These are phyloP conservation scores for Thunnus maccoyii DNA, from an alignment of 2,113 vertebrate genomes.

Conservation along the genomic window DNA sequence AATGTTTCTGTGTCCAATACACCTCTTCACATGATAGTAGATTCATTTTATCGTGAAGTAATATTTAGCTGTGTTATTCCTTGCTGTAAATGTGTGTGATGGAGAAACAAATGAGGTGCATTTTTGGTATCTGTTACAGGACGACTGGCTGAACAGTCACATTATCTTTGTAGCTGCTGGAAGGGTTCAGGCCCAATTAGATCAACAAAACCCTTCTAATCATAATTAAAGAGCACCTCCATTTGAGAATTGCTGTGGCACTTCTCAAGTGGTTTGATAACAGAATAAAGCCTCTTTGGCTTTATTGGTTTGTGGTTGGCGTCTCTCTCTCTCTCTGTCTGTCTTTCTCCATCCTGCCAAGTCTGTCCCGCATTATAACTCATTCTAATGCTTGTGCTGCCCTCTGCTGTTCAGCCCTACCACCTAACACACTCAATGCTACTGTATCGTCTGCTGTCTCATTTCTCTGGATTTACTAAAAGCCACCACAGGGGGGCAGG, in stretches of 20 bases:
- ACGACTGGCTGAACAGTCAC: slow-evolving; percentile 35
- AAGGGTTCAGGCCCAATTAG: slow-evolving; percentile 16
- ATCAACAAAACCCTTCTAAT: slow-evolving; percentile 28
- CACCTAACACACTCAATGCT: slow-evolving; percentile 68
- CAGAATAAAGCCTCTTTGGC: slow-evolving; percentile 65
- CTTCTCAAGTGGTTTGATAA: slow-evolving; percentile 68
- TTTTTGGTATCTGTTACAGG: slow-evolving; percentile 39
- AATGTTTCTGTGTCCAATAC: slow-evolving; percentile 51
- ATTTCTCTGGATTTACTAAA: slow-evolving; percentile 79
- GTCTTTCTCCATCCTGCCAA: slow-evolving; percentile 21
- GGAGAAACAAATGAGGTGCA: slow-evolving; percentile 26
- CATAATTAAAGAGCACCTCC: slow-evolving; percentile 29
- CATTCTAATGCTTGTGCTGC: slow-evolving; percentile 83
- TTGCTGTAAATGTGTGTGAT: slow-evolving; percentile 36
- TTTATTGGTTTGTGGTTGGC: slow-evolving; percentile 57
- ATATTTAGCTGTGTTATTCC: slow-evolving; percentile 25
- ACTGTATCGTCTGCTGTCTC: slow-evolving; percentile 83
- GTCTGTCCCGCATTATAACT: slow-evolving; percentile 54
- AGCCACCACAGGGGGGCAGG: slow-evolving; percentile 78
- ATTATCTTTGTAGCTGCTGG: slow-evolving; percentile 17
- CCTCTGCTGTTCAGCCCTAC: slow-evolving; percentile 80
- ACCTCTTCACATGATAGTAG: slow-evolving; percentile 25
- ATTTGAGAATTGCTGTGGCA: slow-evolving; percentile 56
- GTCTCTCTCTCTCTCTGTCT: slow-evolving; percentile 13
- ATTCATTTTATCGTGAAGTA: slow-evolving; percentile 17